Base-by-base conservation (phyloP, 2,113 vertebrate genomes). In the Beaufortia kweichowensis region DNA sequence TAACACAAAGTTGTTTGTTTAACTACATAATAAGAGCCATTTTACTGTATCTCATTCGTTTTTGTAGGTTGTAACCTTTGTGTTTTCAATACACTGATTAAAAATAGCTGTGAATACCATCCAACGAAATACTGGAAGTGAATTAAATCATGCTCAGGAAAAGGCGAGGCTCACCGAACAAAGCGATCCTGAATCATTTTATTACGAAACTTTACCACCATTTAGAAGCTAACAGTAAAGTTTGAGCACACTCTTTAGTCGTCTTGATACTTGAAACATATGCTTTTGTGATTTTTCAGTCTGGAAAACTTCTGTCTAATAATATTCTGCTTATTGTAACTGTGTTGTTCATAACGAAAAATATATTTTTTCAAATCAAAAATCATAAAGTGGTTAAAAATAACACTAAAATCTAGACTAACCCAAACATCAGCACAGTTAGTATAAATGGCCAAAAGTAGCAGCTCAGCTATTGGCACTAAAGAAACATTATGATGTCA, bases 301-400 rank as follows among this genome's bases (percentile, higher is more conserved):
- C 12, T 14, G 43, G 41, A 9, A 67, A 24, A 46, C 17, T 41
- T 46, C 12, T 31, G 1, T 48, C 15, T 26, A 11, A 48, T 28
- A 48, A 8, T 41, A 64, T 41, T 63, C 12, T 8, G 12, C 35
- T 41, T 41, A 2, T 62, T 33, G 60, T 62, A 19, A 62, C 17
- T 29, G 9, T 62, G 60, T 55, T 21, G 23, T 31, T 21, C 46
- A 24, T 57, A 64, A 72, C 46, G 15, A 65, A 79, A 26, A 56
- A 57, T 62, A 35, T 15, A 14, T 24, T 41, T 41, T 55, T 31
- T 12, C 8, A 48, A 65, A 53, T 73, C 23, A 78, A 59, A 50
- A 23, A 62, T 74, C 75, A 56, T 26, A 35, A 77, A 78, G 66
- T 60, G 63, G 79, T 81, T 77, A 77, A 75, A 59, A 46, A 50